Conservation (phyloP, 2,888 invertebrate genomes). For the Lordiphosa fenestrarum region DNA sequence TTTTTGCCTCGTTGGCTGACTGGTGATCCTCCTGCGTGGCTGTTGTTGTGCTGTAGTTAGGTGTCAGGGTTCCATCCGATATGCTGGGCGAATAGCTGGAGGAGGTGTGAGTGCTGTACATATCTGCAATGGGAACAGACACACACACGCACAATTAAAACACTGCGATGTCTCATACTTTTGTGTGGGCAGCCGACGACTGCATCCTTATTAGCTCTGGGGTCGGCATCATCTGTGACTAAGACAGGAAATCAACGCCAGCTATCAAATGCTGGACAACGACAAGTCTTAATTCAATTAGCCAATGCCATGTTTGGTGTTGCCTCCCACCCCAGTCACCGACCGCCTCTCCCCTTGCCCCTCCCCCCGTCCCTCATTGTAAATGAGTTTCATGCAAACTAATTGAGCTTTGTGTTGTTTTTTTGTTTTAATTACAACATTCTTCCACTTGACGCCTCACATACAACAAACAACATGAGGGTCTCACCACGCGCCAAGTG, state of each 20-base stretch:
- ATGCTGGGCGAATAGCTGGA: conserved; percentile 80
- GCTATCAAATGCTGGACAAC: conserved; percentile 49
- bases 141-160: conserved; percentile 34
- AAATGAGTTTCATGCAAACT: conserved; percentile 68
- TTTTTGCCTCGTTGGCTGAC: conserved; percentile 22
- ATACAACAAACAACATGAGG: conserved; percentile 41
- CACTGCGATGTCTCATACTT: conserved; percentile 2
- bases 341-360: not conserved
- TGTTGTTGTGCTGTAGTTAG: conserved; percentile 66
- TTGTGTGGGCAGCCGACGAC: conserved; percentile 47
- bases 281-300: conserved; percentile 62
- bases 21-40: conserved; percentile 32
- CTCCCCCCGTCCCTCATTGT: not conserved
- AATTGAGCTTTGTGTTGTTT: conserved; percentile 64
- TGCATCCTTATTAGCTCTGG: conserved; percentile 66
- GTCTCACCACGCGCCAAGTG: conserved; percentile 71
- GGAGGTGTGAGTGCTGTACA: conserved; percentile 81
- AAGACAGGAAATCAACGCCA: conserved; percentile 68
- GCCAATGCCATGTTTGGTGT: conserved; percentile 59
- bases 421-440: conserved; percentile 71
- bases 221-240: conserved; percentile 39
- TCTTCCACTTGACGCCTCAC: conserved; percentile 48
- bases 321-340: conserved; percentile 58
- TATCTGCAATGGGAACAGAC: conserved; percentile 67
- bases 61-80: conserved; percentile 80